phyloP scores from a whole-genome alignment of 2,888 invertebrate genomes.

The Cantharis nigra region DNA sequence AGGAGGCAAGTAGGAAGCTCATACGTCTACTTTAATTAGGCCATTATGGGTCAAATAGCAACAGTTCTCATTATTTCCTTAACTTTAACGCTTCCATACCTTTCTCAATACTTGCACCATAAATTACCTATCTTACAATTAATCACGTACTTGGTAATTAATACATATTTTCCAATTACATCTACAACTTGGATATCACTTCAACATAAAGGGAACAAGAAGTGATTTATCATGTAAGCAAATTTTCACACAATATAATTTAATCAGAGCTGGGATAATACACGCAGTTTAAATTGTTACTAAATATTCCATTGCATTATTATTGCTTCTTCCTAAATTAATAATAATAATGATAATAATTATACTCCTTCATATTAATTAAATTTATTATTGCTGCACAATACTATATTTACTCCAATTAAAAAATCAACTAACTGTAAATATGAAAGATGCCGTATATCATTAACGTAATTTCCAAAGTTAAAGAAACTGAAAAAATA shows the following conservation, averaged over 20 bases:
- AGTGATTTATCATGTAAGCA: background rate
- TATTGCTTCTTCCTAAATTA: background rate
- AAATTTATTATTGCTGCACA: background rate
- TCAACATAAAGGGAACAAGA: background rate
- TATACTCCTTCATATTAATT: background rate
- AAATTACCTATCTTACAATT: background rate
- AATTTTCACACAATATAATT: background rate
- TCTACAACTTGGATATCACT: background rate
- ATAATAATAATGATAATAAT: background rate
- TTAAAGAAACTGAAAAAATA: background rate
- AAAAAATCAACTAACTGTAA: background rate
- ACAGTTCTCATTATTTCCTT: background rate
- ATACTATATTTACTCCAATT: background rate
- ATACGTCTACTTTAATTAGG: slow-evolving; percentile 22
- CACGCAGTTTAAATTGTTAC: background rate
- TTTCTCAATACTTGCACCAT: background rate
- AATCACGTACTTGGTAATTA: background rate
- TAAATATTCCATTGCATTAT: background rate
- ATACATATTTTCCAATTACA: background rate
- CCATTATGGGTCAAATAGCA: slow-evolving; percentile 4
- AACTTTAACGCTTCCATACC: background rate
- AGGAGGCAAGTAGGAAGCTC: slow-evolving; percentile 41
- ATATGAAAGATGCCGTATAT: background rate
- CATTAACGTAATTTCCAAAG: background rate
- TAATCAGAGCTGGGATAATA: background rate